Conservation (phyloP, 2,888 invertebrate species). For the Parnassius mnemosyne region DNA sequence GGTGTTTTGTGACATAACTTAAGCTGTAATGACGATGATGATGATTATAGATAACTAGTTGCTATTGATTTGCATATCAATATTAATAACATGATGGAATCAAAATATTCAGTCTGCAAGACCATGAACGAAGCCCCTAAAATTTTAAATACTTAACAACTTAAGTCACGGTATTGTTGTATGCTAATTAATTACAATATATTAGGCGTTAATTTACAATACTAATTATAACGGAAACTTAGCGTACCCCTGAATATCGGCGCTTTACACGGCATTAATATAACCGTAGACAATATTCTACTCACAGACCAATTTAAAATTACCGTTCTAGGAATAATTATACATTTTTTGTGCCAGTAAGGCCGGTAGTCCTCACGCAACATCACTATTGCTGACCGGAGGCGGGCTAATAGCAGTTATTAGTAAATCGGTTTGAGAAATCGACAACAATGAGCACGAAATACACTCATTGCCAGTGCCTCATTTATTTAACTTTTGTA, state of each 20-base stretch:
- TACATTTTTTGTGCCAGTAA: slow-evolving; percentile 58
- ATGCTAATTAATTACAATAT: slow-evolving; percentile 8
- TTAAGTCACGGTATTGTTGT: slow-evolving; percentile 3
- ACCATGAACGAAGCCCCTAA: too few species aligned
- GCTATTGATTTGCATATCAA: too few species aligned
- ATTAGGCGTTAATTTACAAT: slow-evolving; percentile 20
- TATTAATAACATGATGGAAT: too few species aligned
- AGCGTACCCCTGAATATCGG: slow-evolving; percentile 43
- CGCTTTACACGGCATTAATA: slow-evolving; percentile 55
- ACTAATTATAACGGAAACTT: slow-evolving; percentile 26
- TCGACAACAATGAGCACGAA: slow-evolving; percentile 74
- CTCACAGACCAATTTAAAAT: slow-evolving; percentile 62
- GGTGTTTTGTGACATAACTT: too few species aligned
- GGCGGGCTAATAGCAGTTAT: slow-evolving; percentile 71
- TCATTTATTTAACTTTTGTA: slow-evolving; percentile 69
- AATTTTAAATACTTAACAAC: too few species aligned
- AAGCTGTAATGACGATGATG: too few species aligned
- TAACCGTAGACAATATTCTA: slow-evolving; percentile 60
- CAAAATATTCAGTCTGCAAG: too few species aligned
- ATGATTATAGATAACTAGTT: too few species aligned
- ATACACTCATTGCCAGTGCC: slow-evolving; percentile 64
- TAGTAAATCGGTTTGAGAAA: slow-evolving; percentile 73
- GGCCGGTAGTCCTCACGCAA: slow-evolving; percentile 67
- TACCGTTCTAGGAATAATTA: slow-evolving; percentile 76
- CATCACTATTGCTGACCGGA: slow-evolving; percentile 47